A percentile compares a stretch with the other conserved stretches of the same genome.
phyloP scores from a whole-genome alignment of 1,140 invertebrate species.

The Rhyzopertha dominica region DNA sequence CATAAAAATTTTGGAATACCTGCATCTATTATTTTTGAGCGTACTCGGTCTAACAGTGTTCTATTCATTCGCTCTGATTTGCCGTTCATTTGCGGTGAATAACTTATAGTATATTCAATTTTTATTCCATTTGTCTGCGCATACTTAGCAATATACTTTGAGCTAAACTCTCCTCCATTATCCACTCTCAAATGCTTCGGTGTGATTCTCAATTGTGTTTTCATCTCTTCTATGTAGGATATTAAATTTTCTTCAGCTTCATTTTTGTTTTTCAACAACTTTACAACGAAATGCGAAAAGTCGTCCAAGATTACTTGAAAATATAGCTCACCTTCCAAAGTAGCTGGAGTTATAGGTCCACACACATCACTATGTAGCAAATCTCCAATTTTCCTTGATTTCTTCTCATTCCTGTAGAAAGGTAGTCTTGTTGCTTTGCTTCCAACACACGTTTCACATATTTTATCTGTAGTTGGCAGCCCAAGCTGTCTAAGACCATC shows the following conservation, averaged over 20 bases:
- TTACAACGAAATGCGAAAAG: conserved; percentile 39
- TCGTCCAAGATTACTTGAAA: conserved; percentile 44
- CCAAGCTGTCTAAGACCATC: conserved; percentile 14
- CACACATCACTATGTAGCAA: conserved; percentile 40
- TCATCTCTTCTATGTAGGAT: too few relatives aligned
- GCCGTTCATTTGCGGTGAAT: conserved; percentile 38
- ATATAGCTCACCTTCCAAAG: conserved; percentile 35
- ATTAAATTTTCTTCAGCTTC: too few relatives aligned
- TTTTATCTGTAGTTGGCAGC: conserved; percentile 10
- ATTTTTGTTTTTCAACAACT: conserved; percentile 36
- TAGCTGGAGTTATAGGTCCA: conserved; percentile 36
- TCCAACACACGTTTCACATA: conserved; percentile 27
- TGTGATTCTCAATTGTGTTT: conserved; percentile 23
- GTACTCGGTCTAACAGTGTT: conserved; percentile 22
- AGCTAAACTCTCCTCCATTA: conserved; percentile 35
- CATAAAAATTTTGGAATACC: conserved; percentile 29
- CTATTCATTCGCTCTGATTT: conserved; percentile 27
- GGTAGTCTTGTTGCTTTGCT: conserved; percentile 28
- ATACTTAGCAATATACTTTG: conserved; percentile 27
- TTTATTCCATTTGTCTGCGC: conserved; percentile 28
- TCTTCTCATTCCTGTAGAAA: conserved; percentile 24
- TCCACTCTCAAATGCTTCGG: conserved; percentile 29
- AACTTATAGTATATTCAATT: conserved; percentile 29
- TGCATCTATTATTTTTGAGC: conserved; percentile 28
- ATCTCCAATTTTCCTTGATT: conserved; percentile 25